Evolutionary conservation across 2,888 invertebrate genomes (phyloP).

Genomic region (Allygus modestus): DNA sequence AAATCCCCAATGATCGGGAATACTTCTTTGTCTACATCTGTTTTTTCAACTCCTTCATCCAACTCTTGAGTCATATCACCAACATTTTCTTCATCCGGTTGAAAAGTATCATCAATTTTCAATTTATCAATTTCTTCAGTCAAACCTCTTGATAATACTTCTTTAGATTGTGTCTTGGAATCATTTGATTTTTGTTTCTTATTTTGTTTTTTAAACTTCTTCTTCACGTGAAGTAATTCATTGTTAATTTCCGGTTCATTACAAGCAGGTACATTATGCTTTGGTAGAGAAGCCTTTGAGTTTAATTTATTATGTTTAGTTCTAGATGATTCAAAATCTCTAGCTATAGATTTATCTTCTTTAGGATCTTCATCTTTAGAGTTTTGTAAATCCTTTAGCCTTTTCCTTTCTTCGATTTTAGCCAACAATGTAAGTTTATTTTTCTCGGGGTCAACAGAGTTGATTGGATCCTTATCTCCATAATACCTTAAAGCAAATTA

Average conservation of each 20-base stretch:
- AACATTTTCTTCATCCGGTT: neutral
- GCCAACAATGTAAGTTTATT: constrained; percentile 18
- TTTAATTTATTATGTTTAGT: neutral
- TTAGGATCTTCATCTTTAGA: neutral
- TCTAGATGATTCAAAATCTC: neutral
- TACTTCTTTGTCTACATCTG: neutral
- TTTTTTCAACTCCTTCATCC: neutral
- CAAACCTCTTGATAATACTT: neutral
- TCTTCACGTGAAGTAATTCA: neutral
- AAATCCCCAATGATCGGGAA: constrained; percentile 35
- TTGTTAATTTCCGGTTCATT: neutral
- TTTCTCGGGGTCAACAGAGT: neutral
- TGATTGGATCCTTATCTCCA: neutral
- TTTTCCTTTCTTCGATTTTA: constrained; percentile 21
- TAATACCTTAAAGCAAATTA: no score
- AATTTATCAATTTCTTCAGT: neutral
- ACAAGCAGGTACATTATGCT: neutral
- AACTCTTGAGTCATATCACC: neutral
- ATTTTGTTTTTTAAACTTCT: neutral
- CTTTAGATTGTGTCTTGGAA: neutral
- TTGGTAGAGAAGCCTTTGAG: neutral
- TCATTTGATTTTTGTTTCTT: neutral
- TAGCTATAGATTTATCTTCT: neutral
- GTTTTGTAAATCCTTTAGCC: neutral
- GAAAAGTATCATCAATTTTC: constrained; percentile 15